Evolutionary conservation across 2,113 vertebrate species (phyloP).

Genomic region (Cyprinus carpio): DNA sequence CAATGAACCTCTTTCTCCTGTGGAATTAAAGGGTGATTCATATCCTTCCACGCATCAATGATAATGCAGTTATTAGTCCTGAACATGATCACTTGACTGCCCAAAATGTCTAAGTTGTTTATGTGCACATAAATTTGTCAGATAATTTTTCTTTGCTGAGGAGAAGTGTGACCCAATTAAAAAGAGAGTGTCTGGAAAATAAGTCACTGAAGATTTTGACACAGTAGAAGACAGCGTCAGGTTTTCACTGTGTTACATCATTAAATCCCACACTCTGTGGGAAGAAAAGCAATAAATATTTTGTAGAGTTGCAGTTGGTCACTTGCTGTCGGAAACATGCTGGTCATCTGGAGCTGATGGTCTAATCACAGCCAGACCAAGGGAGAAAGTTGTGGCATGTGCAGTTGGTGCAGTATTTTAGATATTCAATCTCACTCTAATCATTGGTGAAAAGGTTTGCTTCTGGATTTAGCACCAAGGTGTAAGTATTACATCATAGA

Average conservation of each 20-base stretch:
- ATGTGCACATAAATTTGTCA: slow-evolving; percentile 18
- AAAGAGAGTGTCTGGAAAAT: slow-evolving; percentile 27
- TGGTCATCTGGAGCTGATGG: slow-evolving; percentile 24
- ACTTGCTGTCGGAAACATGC: slow-evolving; percentile 30
- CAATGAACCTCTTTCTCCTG: slow-evolving; percentile 13
- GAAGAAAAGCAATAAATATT: slow-evolving; percentile 36
- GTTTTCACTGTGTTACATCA: slow-evolving; percentile 44
- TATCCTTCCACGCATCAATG: slow-evolving; percentile 18
- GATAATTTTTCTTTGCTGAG: slow-evolving; percentile 32
- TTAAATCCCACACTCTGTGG: slow-evolving; percentile 22
- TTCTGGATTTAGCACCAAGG: background rate
- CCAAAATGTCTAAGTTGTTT: slow-evolving; percentile 16
- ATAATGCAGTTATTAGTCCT: slow-evolving; percentile 30
- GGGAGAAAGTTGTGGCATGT: background rate
- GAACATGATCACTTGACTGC: slow-evolving; percentile 32
- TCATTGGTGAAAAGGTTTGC: slow-evolving; percentile 2
- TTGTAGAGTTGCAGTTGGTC: slow-evolving; percentile 31
- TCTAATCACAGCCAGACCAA: slow-evolving; percentile 11
- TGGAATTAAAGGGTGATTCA: slow-evolving; percentile 12
- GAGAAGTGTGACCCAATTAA: slow-evolving; percentile 29
- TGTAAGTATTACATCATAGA: background rate
- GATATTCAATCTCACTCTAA: background rate
- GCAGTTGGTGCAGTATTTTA: background rate
- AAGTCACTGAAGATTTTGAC: slow-evolving; percentile 17
- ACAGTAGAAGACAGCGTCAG: slow-evolving; percentile 4